Conservation (phyloP, 2,888 invertebrate genomes). For the Sesia apiformis region DNA sequence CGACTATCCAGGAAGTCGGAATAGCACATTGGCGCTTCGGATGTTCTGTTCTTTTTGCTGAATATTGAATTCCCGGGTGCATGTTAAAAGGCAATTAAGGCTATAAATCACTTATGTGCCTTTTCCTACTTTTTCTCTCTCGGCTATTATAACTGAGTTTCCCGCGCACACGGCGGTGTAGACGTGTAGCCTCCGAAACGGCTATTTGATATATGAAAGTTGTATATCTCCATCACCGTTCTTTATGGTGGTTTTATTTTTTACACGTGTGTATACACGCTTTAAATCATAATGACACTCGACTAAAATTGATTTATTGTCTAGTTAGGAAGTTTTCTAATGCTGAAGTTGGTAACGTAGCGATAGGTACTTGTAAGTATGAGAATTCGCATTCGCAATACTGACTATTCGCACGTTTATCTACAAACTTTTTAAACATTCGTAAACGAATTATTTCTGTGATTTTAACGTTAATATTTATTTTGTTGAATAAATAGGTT, state of each 20-base stretch:
- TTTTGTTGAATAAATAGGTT: no score
- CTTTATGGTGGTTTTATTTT: constrained; percentile 56
- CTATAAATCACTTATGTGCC: constrained; percentile 58
- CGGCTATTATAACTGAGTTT: constrained; percentile 38
- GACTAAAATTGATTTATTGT: constrained; percentile 36
- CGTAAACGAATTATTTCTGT: no score
- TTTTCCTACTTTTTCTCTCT: constrained; percentile 35
- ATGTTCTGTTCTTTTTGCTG: constrained; percentile 32
- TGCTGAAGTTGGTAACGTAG: no score
- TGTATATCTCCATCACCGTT: constrained; percentile 55
- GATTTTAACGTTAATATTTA: no score
- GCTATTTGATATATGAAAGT: constrained; percentile 66
- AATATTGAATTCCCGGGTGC: constrained; percentile 54
- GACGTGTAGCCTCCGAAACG: constrained; percentile 35
- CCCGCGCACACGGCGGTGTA: constrained; percentile 32
- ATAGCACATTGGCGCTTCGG: constrained; percentile 26
- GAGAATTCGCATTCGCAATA: no score
- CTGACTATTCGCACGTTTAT: no score
- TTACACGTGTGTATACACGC: constrained; percentile 44
- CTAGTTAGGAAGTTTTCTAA: neutral
- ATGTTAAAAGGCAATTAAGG: constrained; percentile 59
- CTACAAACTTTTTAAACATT: no score
- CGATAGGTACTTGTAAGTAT: no score
- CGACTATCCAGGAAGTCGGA: neutral
- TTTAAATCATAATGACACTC: constrained; percentile 46